Evolutionary conservation across 2,113 vertebrate species (phyloP).

Genomic region (Boulengeromyrus knoepffleri): DNA sequence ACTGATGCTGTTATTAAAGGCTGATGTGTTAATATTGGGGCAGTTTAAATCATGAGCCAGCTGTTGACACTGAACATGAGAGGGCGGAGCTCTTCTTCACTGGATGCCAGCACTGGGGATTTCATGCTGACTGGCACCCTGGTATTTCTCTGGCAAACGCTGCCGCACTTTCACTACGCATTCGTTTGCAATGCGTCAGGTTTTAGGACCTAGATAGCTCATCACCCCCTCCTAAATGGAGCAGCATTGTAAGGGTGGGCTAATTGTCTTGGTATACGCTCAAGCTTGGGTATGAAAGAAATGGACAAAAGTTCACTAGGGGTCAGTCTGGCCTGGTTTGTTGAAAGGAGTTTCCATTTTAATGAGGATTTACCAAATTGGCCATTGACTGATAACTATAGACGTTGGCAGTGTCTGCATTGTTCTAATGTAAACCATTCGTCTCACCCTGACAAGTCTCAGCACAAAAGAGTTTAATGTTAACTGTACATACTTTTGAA

Average conservation of each 20-base stretch:
- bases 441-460: not conserved
- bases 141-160: constrained; percentile 53
- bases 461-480: not conserved
- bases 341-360: constrained; percentile 18
- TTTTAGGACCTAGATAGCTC: constrained; percentile 44
- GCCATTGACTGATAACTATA: constrained; percentile 18
- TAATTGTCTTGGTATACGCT: constrained; percentile 55
- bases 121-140: constrained; percentile 56
- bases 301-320: constrained; percentile 66
- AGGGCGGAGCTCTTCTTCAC: constrained; percentile 39
- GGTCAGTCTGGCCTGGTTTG: constrained; percentile 52
- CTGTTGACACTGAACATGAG: not conserved
- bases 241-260: constrained; percentile 59
- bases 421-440: constrained; percentile 13
- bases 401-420: not conserved
- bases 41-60: not conserved
- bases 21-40: not conserved
- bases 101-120: constrained; percentile 44
- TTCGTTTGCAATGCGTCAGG: constrained; percentile 52
- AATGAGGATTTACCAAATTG: constrained; percentile 22
- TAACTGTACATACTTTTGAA: not conserved
- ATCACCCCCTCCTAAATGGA: constrained; percentile 48
- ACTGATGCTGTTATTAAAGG: not conserved
- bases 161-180: constrained; percentile 31
- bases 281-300: constrained; percentile 58